phyloP scores from a whole-genome alignment of 2,888 invertebrate species.

The Amitus sp. region DNA sequence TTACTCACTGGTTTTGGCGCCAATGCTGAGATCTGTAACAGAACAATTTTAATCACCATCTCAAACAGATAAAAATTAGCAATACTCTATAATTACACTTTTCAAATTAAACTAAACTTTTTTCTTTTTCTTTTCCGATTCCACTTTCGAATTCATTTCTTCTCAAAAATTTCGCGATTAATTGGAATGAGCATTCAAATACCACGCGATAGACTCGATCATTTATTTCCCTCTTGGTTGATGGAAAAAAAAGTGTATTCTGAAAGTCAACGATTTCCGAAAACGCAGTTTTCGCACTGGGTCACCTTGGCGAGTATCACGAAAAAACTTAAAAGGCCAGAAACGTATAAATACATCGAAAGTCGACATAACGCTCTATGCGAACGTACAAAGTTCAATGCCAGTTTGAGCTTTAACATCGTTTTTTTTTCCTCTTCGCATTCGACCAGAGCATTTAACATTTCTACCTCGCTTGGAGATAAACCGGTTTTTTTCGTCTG shows the following conservation, averaged over 20 bases:
- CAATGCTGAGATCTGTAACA: constrained; percentile 33
- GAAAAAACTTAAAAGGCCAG: constrained; percentile 49
- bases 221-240: constrained; percentile 4
- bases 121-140: not conserved
- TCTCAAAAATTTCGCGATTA: too few species aligned
- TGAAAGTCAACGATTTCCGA: constrained; percentile 17
- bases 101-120: too few species aligned
- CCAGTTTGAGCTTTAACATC: not conserved
- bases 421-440: not conserved
- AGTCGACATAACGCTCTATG: constrained; percentile 49
- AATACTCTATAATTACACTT: too few species aligned
- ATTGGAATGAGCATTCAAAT: too few species aligned
- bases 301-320: constrained; percentile 45
- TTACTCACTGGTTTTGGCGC: constrained; percentile 44
- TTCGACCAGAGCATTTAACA: not conserved
- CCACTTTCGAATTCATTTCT: not conserved
- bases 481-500: not conserved
- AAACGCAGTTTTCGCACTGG: constrained; percentile 32
- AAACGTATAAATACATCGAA: constrained; percentile 52
- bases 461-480: not conserved
- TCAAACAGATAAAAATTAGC: too few species aligned
- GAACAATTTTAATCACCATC: not conserved
- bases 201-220: too few species aligned
- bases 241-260: not conserved
- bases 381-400: constrained; percentile 19